These are phyloP conservation scores for Bubalus kerabau DNA, from an alignment of 2,113 vertebrate genomes.

Conservation along the genomic window DNA sequence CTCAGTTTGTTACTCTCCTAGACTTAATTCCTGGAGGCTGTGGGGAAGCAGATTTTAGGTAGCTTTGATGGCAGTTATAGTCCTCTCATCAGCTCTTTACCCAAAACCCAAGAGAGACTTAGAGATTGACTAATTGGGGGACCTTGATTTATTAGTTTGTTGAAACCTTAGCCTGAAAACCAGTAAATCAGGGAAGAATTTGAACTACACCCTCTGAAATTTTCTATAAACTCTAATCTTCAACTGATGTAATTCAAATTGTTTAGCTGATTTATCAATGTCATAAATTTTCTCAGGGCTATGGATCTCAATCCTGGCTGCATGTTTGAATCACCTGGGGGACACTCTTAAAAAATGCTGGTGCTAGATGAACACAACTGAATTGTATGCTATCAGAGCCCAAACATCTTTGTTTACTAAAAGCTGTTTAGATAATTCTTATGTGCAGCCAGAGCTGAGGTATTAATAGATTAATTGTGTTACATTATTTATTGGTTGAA, in stretches of 20 bases:
- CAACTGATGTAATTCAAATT: constrained; percentile 5
- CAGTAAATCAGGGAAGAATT: neutral
- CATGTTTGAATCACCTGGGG: neutral
- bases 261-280: constrained; percentile 21
- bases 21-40: neutral
- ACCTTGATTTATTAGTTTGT: neutral
- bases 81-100: neutral
- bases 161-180: neutral
- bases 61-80: neutral
- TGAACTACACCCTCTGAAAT: neutral
- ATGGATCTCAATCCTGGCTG: neutral
- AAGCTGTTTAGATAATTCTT: neutral
- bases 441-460: neutral
- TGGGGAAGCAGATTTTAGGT: neutral
- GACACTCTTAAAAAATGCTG: neutral
- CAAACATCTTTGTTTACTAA: constrained; percentile 6
- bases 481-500: neutral
- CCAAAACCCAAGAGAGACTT: neutral
- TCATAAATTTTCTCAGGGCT: neutral
- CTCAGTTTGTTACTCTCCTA: neutral
- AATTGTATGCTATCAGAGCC: neutral
- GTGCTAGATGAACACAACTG: neutral
- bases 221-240: constrained; percentile 17
- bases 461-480: neutral
- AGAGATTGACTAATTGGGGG: neutral